phyloP scores from a whole-genome alignment of 1,140 invertebrate genomes.

The Micrasema longulum region DNA sequence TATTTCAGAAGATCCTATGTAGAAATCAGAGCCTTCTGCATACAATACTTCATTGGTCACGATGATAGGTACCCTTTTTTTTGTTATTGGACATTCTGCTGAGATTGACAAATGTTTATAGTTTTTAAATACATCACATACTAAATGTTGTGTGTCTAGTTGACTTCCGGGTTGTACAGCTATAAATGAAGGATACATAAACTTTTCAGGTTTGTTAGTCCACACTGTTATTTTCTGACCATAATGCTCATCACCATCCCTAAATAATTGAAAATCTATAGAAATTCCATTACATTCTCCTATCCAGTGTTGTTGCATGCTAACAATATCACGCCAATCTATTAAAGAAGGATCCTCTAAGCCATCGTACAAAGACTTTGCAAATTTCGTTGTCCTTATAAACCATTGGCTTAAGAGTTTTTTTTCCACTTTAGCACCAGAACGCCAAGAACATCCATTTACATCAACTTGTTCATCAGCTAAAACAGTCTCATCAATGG shows the following conservation, averaged over 20 bases:
- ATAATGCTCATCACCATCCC: constrained; percentile 60
- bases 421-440: constrained; percentile 94
- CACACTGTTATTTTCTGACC: constrained; percentile 74
- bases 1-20: constrained; percentile 74
- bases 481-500: constrained; percentile 95
- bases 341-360: constrained; percentile 76
- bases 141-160: constrained; percentile 62
- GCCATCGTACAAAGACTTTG: constrained; percentile 83
- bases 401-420: constrained; percentile 95
- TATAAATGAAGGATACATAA: constrained; percentile 77
- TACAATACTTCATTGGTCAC: constrained; percentile 74
- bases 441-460: constrained; percentile 94
- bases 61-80: constrained; percentile 77
- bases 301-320: constrained; percentile 95
- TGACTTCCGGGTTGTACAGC: constrained; percentile 69
- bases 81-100: constrained; percentile 82
- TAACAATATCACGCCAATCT: constrained; percentile 88
- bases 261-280: constrained; percentile 77
- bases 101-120: constrained; percentile 63
- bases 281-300: constrained; percentile 88
- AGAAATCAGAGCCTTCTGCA: constrained; percentile 73
- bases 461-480: constrained; percentile 98
- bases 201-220: constrained; percentile 81
- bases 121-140: constrained; percentile 46
- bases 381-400: constrained; percentile 90